A percentile compares a stretch with the other conserved stretches of the same genome.
phyloP scores from a whole-genome alignment of 2,113 vertebrate species.

The Uria aalge region DNA sequence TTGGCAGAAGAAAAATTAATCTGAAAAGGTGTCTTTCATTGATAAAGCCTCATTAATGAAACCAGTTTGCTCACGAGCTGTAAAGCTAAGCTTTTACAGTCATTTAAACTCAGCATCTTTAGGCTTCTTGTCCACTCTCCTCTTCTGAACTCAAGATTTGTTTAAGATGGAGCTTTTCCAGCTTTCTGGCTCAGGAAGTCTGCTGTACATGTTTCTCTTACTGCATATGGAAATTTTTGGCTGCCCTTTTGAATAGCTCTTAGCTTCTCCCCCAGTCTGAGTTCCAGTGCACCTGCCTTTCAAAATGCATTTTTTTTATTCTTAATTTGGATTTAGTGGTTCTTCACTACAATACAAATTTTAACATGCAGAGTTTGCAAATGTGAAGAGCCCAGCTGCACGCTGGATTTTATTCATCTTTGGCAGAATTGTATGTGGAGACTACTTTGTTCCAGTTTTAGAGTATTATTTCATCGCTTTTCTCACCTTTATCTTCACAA shows the following conservation, averaged over 20 bases:
- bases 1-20: neutral
- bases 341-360: neutral
- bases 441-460: neutral
- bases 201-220: neutral
- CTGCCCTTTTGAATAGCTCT: neutral
- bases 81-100: neutral
- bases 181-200: neutral
- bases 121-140: neutral
- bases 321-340: neutral
- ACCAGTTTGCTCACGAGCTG: neutral
- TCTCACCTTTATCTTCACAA: neutral
- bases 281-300: neutral
- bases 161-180: neutral
- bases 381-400: neutral
- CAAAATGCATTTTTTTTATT: neutral
- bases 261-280: neutral
- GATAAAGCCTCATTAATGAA: neutral
- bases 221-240: neutral
- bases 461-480: neutral
- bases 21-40: neutral
- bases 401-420: neutral
- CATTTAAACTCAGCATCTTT: neutral
- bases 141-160: neutral
- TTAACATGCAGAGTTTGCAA: neutral
- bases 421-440: neutral